Conservation (phyloP, 2,888 invertebrate genomes). For the Mesorhabditis belari region DNA sequence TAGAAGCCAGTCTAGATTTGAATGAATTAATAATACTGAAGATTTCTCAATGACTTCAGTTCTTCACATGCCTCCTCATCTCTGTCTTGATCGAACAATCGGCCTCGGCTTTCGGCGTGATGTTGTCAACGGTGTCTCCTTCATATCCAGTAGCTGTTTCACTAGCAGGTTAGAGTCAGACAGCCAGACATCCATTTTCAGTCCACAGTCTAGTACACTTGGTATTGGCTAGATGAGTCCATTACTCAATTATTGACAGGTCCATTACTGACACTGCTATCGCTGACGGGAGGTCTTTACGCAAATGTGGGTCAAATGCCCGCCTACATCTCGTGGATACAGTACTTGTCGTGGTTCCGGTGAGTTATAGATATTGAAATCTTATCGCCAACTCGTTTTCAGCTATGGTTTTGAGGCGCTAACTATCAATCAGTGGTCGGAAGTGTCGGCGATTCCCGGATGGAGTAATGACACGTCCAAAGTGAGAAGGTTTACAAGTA, state of each 20-base stretch:
- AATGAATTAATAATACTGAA: too few species aligned
- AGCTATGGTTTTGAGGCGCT: constrained; percentile 57
- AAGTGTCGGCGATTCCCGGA: background rate
- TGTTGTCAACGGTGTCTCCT: constrained; percentile 45
- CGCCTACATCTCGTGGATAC: constrained; percentile 39
- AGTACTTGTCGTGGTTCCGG: constrained; percentile 25
- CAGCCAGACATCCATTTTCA: too few species aligned
- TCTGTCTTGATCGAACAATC: constrained; percentile 38
- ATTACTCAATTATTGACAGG: constrained; percentile 34
- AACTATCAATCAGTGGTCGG: constrained; percentile 28
- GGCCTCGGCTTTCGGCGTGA: constrained; percentile 39
- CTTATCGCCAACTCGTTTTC: too few species aligned
- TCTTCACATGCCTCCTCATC: background rate
- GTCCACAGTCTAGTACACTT: too few species aligned
- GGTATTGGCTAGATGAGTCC: too few species aligned
- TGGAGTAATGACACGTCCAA: background rate
- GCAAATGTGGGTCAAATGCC: constrained; percentile 43
- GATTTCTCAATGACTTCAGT: background rate
- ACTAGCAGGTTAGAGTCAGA: constrained; percentile 30
- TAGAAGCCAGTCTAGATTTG: too few species aligned
- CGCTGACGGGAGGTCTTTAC: constrained; percentile 46
- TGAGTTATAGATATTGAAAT: too few species aligned
- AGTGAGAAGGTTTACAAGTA: background rate
- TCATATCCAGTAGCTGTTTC: constrained; percentile 43
- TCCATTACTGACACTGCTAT: constrained; percentile 41